Evolutionary conservation across 2,888 invertebrate species (phyloP), one percentile per base, ranked within the genome.

Genomic region (Cephus pygmeus): DNA sequence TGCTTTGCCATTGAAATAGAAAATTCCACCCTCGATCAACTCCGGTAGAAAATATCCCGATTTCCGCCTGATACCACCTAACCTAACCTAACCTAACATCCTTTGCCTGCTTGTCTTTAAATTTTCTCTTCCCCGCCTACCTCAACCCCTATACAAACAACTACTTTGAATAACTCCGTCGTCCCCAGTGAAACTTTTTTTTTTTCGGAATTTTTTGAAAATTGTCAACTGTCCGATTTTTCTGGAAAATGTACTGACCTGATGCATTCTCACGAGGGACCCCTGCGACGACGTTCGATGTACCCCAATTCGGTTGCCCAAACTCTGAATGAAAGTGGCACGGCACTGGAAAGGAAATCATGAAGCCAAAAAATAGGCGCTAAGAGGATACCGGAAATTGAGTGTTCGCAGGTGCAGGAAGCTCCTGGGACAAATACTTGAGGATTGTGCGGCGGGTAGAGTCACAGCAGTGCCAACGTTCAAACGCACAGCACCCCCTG

Each of bases 341-440:
- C 23, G 6, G 40, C 15, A 6, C 2, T 23, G 15, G 1, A 15
- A 23, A 56, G 23, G 23, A 9, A 23, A 56, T 23, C 56, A 9
- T 23, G 23, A 56, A 56, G 9, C 56, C 23, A 23, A 23, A 56
- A 1, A 9, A 56, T 23, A 56, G 23, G 23, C 23, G 23, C 9
- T 56, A 23, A 9, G 6, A 40, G 34, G 33, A 69, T 71, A 36
- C 40, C 35, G 35, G 73, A 76, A 34, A 23, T 73, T 34, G 33
- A 75, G 71, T 69, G 30, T 23, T 69, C 77, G 15, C 75, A 77
- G 77, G 77, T 77, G 77, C 75, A 40, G 31, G 40, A 69, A 36
- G 69, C 75, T 75, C 75, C 15, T 34, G 75, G 75, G 77, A 75
- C 77, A 69, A 77, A 77, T 77, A 75, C n/a, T 68, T 75, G 77